Evolutionary conservation across 2,888 invertebrate genomes (phyloP).

Genomic region (Barypeithes pellucidus): DNA sequence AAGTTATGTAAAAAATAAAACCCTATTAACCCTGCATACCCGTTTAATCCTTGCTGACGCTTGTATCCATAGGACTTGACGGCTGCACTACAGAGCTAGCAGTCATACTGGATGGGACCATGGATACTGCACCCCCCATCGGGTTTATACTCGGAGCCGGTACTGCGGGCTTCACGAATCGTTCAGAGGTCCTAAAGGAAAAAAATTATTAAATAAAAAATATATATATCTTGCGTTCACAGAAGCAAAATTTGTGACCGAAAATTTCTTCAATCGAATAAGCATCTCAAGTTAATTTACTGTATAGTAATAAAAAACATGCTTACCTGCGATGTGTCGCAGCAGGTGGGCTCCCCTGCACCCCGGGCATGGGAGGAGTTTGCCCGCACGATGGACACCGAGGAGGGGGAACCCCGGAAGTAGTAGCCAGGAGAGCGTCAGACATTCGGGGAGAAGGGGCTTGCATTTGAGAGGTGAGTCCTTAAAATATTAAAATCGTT

Average conservation of each 20-base stretch:
- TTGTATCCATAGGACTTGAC: conserved; percentile 85
- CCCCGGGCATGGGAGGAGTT: conserved; percentile 70
- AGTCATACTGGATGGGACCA: conserved; percentile 69
- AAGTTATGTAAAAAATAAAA: not conserved
- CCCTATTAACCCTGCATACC: conserved; percentile 22
- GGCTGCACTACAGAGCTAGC: conserved; percentile 63
- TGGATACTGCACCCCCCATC: conserved; percentile 47
- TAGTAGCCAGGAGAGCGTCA: conserved; percentile 66
- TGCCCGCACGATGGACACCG: conserved; percentile 84
- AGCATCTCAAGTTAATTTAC: too few species aligned
- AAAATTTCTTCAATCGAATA: too few species aligned
- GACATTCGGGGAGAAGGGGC: conserved; percentile 66
- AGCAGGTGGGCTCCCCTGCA: conserved; percentile 73
- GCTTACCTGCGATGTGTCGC: conserved; percentile 71
- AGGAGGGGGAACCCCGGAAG: conserved; percentile 68
- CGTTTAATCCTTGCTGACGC: conserved; percentile 70
- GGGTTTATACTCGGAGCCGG: conserved; percentile 69
- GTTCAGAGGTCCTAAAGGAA: conserved; percentile 71
- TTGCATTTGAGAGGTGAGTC: conserved; percentile 65
- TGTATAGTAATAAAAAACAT: too few species aligned
- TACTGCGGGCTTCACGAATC: conserved; percentile 90
- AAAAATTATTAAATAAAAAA: not conserved
- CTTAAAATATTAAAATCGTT: conserved; percentile 56
- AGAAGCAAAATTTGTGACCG: too few species aligned
- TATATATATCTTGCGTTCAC: too few species aligned